phyloP scores from a whole-genome alignment of 64 coral and sea anemone species.

The Montipora efflorescens region DNA sequence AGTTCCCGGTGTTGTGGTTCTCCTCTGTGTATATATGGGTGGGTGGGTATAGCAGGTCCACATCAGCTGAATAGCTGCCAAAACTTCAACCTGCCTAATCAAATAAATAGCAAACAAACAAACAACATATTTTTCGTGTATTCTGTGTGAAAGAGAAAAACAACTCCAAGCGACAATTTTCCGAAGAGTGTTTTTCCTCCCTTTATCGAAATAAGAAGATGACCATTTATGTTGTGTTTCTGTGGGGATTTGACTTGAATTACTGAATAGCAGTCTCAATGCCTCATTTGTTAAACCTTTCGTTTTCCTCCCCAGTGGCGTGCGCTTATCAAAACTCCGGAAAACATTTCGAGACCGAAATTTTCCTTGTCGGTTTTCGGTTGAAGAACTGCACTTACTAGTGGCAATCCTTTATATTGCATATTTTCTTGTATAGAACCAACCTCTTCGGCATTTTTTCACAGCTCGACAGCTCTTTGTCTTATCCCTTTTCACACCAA shows the following conservation, averaged over 20 bases:
- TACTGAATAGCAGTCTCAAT: slow-evolving; percentile 29
- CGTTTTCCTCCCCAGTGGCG: not conserved
- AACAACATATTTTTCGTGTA: slow-evolving; percentile 12
- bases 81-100: no score
- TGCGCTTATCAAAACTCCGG: slow-evolving; percentile 12
- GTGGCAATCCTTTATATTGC: not conserved
- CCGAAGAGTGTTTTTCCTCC: slow-evolving; percentile 15
- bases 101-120: no score
- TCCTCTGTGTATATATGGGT: no score
- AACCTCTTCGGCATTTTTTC: slow-evolving; percentile 28
- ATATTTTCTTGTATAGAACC: slow-evolving; percentile 9
- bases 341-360: slow-evolving; percentile 17
- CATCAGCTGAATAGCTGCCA: no score
- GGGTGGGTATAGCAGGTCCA: no score
- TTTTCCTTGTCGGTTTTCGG: slow-evolving; percentile 23
- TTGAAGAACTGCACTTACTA: slow-evolving; percentile 36
- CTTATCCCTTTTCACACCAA: slow-evolving; percentile 35
- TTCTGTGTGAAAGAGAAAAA: slow-evolving; percentile 27
- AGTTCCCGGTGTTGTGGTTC: no score
- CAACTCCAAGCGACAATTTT: slow-evolving; percentile 23
- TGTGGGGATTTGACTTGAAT: slow-evolving; percentile 36
- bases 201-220: not conserved
- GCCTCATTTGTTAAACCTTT: no score
- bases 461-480: slow-evolving; percentile 25
- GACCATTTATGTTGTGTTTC: slow-evolving; percentile 21